A percentile compares a stretch with the other conserved stretches of the same genome.
phyloP scores from a whole-genome alignment of 1,140 invertebrate genomes.

The Pogonomyrmex barbatus region DNA sequence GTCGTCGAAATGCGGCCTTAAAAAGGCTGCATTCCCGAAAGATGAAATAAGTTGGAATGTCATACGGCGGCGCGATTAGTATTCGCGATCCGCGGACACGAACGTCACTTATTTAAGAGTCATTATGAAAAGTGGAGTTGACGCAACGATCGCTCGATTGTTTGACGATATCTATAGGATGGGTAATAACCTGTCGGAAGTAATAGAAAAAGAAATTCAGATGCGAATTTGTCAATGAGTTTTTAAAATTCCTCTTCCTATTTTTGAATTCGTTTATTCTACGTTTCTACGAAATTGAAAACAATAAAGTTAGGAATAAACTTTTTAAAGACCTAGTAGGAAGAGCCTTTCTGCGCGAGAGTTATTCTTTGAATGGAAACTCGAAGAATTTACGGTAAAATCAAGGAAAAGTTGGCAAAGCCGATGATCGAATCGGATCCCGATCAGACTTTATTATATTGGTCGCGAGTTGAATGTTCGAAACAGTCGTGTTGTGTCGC shows the following conservation, averaged over 20 bases:
- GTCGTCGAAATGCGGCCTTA: slow-evolving; percentile 52
- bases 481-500: slow-evolving; percentile 64
- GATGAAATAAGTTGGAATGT: slow-evolving; percentile 52
- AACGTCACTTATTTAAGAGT: slow-evolving; percentile 10
- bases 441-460: slow-evolving; percentile 27
- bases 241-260: slow-evolving; percentile 11
- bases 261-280: background rate
- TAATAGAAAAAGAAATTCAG: background rate
- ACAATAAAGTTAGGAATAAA: background rate
- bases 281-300: background rate
- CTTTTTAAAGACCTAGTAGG: background rate
- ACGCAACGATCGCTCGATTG: background rate
- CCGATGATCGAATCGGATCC: background rate
- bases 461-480: slow-evolving; percentile 12
- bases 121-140: background rate
- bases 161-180: slow-evolving; percentile 12
- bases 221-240: slow-evolving; percentile 25
- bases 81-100: slow-evolving; percentile 28
- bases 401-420: background rate
- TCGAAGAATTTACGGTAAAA: background rate
- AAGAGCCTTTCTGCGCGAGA: background rate
- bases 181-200: slow-evolving; percentile 20
- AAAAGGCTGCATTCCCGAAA: slow-evolving; percentile 56
- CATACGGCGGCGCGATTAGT: background rate
- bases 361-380: background rate